Evolutionary conservation across 2,113 vertebrate genomes (phyloP).

Genomic region (Eidolon helvum): DNA sequence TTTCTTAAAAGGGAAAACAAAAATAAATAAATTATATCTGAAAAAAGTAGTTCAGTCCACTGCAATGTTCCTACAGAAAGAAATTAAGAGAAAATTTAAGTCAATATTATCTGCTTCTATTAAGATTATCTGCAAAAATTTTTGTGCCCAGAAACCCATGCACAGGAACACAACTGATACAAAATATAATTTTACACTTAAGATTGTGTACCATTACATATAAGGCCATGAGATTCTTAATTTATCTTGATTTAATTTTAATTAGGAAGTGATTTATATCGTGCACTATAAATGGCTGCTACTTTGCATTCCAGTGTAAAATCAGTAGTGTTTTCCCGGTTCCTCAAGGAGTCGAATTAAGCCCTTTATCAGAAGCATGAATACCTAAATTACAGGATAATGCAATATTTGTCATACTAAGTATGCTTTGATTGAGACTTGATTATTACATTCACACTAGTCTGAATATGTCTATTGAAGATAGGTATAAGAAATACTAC

Average conservation of each 20-base stretch:
- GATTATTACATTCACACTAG: constrained; percentile 87
- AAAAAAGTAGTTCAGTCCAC: constrained; percentile 57
- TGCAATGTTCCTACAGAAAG: constrained; percentile 78
- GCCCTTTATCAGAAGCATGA: constrained; percentile 84
- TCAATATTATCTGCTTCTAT: constrained; percentile 77
- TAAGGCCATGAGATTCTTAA: constrained; percentile 78
- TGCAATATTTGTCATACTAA: constrained; percentile 85
- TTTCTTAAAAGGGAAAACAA: constrained; percentile 88
- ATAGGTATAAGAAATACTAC: constrained; percentile 84
- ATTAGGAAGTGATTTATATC: constrained; percentile 85
- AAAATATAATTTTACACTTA: constrained; percentile 78
- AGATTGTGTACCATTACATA: constrained; percentile 77
- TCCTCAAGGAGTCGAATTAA: constrained; percentile 85
- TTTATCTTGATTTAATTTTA: constrained; percentile 84
- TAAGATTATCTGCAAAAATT: constrained; percentile 78
- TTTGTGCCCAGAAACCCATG: constrained; percentile 72
- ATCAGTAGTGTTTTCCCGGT: constrained; percentile 81
- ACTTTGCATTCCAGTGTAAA: constrained; percentile 83
- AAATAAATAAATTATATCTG: constrained; percentile 69
- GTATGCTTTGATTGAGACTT: constrained; percentile 86
- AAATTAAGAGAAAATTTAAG: constrained; percentile 76
- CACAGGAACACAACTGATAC: constrained; percentile 75
- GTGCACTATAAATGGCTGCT: constrained; percentile 81
- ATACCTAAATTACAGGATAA: constrained; percentile 85
- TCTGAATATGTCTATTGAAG: constrained; percentile 85